Conservation (phyloP, 2,797 vertebrate genomes). For the Sebastes oblongus region DNA sequence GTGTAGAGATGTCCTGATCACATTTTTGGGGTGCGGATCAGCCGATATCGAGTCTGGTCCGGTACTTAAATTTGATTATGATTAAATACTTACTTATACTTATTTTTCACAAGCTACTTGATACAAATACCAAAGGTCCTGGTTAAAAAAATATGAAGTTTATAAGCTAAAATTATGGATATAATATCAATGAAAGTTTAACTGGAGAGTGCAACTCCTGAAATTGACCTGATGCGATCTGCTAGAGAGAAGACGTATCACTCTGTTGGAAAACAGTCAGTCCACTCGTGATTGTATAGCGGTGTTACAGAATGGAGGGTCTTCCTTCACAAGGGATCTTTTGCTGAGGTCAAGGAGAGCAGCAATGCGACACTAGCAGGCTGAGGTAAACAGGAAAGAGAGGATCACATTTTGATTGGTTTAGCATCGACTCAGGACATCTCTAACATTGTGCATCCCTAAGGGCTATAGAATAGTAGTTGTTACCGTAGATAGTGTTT, state of each 20-base stretch:
- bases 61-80: background rate
- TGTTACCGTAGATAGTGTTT: background rate
- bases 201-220: background rate
- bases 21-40: background rate
- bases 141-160: too few relatives aligned
- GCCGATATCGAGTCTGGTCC: background rate
- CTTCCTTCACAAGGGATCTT: too few relatives aligned
- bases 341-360: background rate
- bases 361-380: background rate
- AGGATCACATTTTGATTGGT: background rate
- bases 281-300: background rate
- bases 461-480: background rate
- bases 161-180: too few relatives aligned
- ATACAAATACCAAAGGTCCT: too few relatives aligned
- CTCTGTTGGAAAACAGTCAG: background rate
- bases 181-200: too few relatives aligned
- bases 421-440: background rate
- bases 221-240: background rate
- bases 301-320: background rate
- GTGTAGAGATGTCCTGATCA: background rate
- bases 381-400: background rate
- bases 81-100: background rate
- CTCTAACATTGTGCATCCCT: background rate
- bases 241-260: background rate
- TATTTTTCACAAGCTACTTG: background rate